Conservation (phyloP, 2,888 invertebrate species). For the Tricholauxania praeusta region DNA sequence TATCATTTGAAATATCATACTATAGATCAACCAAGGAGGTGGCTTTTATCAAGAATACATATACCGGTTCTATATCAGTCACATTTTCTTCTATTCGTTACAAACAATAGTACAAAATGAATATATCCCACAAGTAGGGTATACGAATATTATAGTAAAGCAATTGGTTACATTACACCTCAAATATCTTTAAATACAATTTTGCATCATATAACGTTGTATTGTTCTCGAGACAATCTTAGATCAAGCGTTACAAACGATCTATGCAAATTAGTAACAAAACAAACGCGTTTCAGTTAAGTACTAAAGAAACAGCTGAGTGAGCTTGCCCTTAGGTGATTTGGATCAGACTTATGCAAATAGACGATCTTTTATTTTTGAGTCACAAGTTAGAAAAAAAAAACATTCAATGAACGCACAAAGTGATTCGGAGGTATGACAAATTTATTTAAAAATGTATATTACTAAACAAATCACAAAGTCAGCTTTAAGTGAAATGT, state of each 20-base stretch:
- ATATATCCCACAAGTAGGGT: too few relatives aligned
- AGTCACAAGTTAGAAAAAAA: background rate
- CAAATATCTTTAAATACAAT: too few relatives aligned
- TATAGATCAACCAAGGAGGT: too few relatives aligned
- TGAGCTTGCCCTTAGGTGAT: background rate
- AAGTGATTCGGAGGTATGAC: constrained; percentile 18
- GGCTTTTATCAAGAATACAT: too few relatives aligned
- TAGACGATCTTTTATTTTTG: background rate
- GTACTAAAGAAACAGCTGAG: constrained; percentile 26
- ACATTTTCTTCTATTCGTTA: too few relatives aligned
- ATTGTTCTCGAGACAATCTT: constrained; percentile 12
- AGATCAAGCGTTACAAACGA: constrained; percentile 21
- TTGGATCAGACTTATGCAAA: background rate
- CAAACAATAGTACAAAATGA: too few relatives aligned
- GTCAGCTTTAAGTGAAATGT: constrained; percentile 6
- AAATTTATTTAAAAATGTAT: background rate
- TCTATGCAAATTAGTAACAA: constrained; percentile 49
- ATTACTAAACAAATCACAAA: background rate
- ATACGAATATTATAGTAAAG: too few relatives aligned
- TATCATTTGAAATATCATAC: too few relatives aligned
- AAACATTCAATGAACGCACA: constrained; percentile 20
- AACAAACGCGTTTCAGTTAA: constrained; percentile 46
- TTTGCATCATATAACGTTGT: background rate
- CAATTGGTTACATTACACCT: too few relatives aligned
- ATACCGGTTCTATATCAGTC: too few relatives aligned